Evolutionary conservation across 2,888 invertebrate genomes (phyloP), one percentile per base, ranked within the genome.

Genomic region (Ceriagrion tenellum): DNA sequence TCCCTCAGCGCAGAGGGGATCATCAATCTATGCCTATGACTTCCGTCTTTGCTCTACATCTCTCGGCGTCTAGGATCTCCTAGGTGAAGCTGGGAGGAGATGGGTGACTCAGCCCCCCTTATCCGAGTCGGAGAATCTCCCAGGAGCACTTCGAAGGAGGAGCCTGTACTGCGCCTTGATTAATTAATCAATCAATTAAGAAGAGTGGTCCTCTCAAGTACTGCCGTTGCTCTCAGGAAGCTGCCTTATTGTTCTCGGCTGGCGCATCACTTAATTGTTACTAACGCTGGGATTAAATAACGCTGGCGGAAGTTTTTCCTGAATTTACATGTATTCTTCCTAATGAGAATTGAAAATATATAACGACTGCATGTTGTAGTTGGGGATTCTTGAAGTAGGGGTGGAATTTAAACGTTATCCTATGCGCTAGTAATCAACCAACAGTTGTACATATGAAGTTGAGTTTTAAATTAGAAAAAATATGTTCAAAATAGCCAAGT

Each of bases 101-200:
- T 6, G 35, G 26, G 81, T 35, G 81, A 18, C 30, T 81, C 26
- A 69, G 35, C 35, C 56, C 56, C 56, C 59, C 90, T 91, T 91
- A 91, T 91, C 30, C 59, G 13, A 91, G 56, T 30, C 59, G 56
- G 59, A 91, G 90, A 59, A 90, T 59, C 56, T 91, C 90, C 40
- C 59, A 55, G 59, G 90, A 35, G 35, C 55, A 56, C 55, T 81
- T 81, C 35, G 81, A 0, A 3, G 35, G 81, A 81, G 81, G 26
- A 30, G 35, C 26, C n/a, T n/a, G n/a, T 4, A 6, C 69, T 69
- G 18, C 81, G 81, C 35, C 81, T 81, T 81, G 81, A 81, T 81
- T 81, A 81, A 81, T 81, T 81, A 81, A 81, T 81, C 81, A 81
- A 81, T 81, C 81, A 81, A 81, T 81, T 81, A 35, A 81, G 81